Conservation (phyloP, 1,140 invertebrate species). For the Drosophila biarmipes region DNA sequence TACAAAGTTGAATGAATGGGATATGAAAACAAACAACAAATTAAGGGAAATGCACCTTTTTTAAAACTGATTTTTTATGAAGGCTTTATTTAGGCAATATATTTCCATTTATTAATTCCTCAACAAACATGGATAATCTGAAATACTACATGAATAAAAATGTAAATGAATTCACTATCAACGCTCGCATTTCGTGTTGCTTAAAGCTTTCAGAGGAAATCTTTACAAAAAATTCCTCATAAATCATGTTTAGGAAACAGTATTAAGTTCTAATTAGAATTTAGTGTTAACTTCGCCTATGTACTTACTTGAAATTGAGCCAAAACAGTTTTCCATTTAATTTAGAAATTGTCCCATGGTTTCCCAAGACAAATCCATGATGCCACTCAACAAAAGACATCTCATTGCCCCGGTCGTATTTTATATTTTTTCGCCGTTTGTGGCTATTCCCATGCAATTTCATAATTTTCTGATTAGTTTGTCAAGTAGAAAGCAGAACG, state of each 20-base stretch:
- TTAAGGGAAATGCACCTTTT: slow-evolving; percentile 8
- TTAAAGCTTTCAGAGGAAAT: too few relatives aligned
- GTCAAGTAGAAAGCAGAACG: slow-evolving; percentile 49
- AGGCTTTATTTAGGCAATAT: not conserved
- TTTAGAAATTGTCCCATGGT: not conserved
- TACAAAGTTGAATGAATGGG: slow-evolving; percentile 34
- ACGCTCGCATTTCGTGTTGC: too few relatives aligned
- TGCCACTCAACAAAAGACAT: slow-evolving; percentile 7
- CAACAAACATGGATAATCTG: not conserved
- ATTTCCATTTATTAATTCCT: not conserved
- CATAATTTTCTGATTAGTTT: slow-evolving; percentile 55
- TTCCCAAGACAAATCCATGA: not conserved
- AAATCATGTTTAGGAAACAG: too few relatives aligned
- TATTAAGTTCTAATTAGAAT: too few relatives aligned
- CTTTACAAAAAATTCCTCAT: too few relatives aligned
- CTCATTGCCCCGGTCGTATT: slow-evolving; percentile 10
- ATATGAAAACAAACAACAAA: slow-evolving; percentile 14
- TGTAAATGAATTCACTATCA: too few relatives aligned
- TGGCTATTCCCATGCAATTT: slow-evolving; percentile 35
- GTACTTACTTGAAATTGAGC: not conserved
- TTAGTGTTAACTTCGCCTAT: not conserved
- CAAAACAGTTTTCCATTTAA: not conserved
- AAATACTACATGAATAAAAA: not conserved
- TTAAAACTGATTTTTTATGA: not conserved
- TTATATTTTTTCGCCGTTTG: not conserved